Evolutionary conservation across 1,140 invertebrate genomes (phyloP).

Genomic region (Cryptotermes secundus): DNA sequence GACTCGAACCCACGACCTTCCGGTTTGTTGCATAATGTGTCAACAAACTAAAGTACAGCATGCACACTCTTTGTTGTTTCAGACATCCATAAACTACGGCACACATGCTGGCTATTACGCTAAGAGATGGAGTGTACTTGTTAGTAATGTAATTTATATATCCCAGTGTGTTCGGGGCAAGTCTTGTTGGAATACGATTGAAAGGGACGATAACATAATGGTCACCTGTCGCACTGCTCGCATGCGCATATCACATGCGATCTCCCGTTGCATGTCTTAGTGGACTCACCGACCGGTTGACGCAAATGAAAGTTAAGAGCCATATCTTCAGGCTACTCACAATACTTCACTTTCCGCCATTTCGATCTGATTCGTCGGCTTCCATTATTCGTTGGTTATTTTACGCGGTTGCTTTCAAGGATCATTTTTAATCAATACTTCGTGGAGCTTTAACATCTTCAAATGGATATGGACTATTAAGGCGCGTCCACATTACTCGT

Average conservation of each 20-base stretch:
- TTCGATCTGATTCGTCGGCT: too few species aligned
- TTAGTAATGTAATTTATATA: background rate
- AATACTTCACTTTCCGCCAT: too few species aligned
- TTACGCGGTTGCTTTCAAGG: too few species aligned
- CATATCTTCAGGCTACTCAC: background rate
- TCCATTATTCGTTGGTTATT: too few species aligned
- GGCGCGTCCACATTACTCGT: too few species aligned
- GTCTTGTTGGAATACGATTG: background rate
- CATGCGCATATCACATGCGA: background rate
- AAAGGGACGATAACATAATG: background rate
- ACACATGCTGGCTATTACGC: background rate
- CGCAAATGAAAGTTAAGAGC: background rate
- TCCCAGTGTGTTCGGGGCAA: background rate
- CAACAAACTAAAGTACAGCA: too few species aligned
- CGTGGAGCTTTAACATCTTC: too few species aligned
- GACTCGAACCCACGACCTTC: too few species aligned
- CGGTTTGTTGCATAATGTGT: too few species aligned
- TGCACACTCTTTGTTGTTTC: background rate
- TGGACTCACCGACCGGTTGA: background rate
- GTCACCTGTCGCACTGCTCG: background rate
- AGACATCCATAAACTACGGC: background rate
- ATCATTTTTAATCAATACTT: too few species aligned
- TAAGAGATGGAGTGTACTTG: background rate
- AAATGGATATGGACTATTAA: too few species aligned
- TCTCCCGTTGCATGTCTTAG: background rate